phyloP scores from a whole-genome alignment of 35 echinoderm and acorn worm genomes.

The Apostichopus californicus region DNA sequence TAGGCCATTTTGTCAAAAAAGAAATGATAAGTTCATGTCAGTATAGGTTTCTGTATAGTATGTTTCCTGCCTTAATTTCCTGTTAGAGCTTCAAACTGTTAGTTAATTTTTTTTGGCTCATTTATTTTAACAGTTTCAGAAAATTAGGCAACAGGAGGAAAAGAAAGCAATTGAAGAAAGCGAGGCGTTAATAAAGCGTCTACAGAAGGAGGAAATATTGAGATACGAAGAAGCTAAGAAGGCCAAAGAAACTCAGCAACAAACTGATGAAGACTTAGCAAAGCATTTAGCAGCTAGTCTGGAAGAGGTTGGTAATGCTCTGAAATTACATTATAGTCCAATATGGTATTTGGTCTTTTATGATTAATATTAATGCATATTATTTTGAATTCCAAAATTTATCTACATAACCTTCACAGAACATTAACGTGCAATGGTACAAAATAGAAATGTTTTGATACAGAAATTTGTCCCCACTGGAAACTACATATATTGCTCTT shows the following conservation, averaged over 20 bases:
- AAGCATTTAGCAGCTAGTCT: constrained; percentile 4
- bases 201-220: constrained; percentile 35
- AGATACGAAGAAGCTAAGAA: constrained; percentile 31
- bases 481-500: no score
- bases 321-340: not conserved
- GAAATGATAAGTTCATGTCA: no score
- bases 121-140: constrained; percentile 21
- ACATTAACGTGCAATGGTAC: no score
- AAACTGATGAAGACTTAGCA: constrained; percentile 36
- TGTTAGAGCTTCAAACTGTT: no score
- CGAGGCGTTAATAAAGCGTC: constrained; percentile 16
- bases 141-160: constrained; percentile 31
- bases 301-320: constrained; percentile 7
- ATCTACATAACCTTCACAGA: no score
- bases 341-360: not conserved
- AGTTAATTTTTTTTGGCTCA: no score
- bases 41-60: no score
- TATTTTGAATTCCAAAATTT: not conserved
- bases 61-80: no score
- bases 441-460: no score
- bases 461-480: no score
- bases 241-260: not conserved
- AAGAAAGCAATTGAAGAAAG: constrained; percentile 26
- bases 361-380: not conserved
- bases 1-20: no score